Base-by-base conservation (phyloP, 2,113 vertebrate genomes). In the Origma solitaria region DNA sequence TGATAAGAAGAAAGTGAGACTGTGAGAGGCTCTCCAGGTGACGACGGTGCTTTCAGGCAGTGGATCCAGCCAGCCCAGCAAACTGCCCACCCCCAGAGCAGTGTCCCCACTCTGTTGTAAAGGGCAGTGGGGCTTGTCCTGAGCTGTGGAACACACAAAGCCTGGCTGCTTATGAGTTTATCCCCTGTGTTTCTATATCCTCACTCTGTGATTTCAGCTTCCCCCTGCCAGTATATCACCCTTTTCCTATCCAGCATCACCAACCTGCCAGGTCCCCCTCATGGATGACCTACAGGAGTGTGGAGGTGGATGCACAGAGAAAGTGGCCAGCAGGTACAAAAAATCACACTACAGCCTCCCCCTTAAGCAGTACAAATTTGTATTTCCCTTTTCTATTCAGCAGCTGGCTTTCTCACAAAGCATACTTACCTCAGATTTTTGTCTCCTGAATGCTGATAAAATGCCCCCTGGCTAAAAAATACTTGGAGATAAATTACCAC, bases 401-500 rank as follows among this genome's bases (percentile, higher is more conserved):
- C 42, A 79, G 65, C 47, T 56, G 62, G 4, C 47, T 69, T 69
- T 51, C 66, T 40, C 70, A n/a, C 27, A 75, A 70, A 88, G 76
- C 7, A 27, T 13, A 19, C 58, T 58, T 54, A 62, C n/a, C 45
- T 78, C 50, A 64, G 51, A 47, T 60, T 86, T 90, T 76, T 86
- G 42, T 50, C 64, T 89, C 77, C 47, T 84, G 77, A 78, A 89
- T 54, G 81, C 38, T 84, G 83, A 81, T 58, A 65, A 88, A 94
- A 94, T 66, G 47, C 18, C 49, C 25, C 23, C 38, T 70, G 37
- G 72, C 84, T 60, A 86, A 88, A 91, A 92, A 79, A 81, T 62
- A 73, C 35, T 33, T 73, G 54, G 42, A 42, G 42, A 86, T 42
- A 81, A 78, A 86, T 88, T 9, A 72, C 1, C 12, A 27, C 51